A percentile compares a stretch with the other conserved stretches of the same genome.
These are phyloP conservation scores for Caradrina kadenii DNA, from an alignment of 2,888 invertebrate species.

Conservation along the genomic window DNA sequence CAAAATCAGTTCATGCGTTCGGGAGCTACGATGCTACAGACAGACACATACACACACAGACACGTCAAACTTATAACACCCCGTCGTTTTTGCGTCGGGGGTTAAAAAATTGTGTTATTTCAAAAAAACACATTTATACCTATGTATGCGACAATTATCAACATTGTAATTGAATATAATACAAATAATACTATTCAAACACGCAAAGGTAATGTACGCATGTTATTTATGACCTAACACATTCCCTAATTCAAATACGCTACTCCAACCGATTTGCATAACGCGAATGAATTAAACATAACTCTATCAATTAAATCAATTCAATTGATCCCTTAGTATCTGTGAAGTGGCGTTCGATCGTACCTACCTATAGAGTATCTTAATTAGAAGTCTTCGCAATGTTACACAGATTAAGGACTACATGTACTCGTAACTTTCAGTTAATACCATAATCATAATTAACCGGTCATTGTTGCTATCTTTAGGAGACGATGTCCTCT, in stretches of 20 bases:
- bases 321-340: constrained; percentile 21
- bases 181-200: constrained; percentile 32
- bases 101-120: too few species aligned
- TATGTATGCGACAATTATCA: too few species aligned
- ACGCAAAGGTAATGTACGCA: constrained; percentile 33
- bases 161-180: constrained; percentile 9
- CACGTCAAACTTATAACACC: too few species aligned
- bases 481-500: too few species aligned
- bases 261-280: constrained; percentile 29
- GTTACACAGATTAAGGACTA: neutral
- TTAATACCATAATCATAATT: too few species aligned
- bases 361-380: neutral
- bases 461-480: too few species aligned
- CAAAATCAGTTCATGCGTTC: too few species aligned
- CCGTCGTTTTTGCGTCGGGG: too few species aligned
- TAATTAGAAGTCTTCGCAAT: neutral
- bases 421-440: neutral
- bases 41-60: too few species aligned
- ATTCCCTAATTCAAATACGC: constrained; percentile 29
- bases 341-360: neutral
- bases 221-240: constrained; percentile 36
- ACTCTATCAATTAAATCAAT: constrained; percentile 24
- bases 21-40: too few species aligned
- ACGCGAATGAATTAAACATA: constrained; percentile 43
- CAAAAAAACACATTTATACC: neutral